phyloP scores from a whole-genome alignment of 2,113 vertebrate genomes.

The Laterallus jamaicensis region DNA sequence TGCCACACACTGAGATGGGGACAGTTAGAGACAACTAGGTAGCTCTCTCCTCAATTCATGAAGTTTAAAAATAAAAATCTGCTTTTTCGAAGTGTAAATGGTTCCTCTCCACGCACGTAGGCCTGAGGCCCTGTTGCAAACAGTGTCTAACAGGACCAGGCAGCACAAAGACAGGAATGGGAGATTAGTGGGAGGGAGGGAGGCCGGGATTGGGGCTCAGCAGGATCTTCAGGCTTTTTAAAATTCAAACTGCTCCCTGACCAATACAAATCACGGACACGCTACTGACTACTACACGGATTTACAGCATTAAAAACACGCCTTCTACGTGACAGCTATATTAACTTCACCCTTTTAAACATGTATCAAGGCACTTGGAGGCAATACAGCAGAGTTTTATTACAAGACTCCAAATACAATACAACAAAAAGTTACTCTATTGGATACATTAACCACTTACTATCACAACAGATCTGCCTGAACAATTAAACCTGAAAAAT shows the following conservation, averaged over 20 bases:
- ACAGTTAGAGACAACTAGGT: constrained; percentile 22
- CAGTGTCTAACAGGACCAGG: constrained; percentile 80
- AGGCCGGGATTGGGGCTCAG: constrained; percentile 80
- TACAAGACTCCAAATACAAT: constrained; percentile 4
- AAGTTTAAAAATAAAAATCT: constrained; percentile 52
- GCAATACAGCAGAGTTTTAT: not conserved
- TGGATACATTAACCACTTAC: constrained; percentile 16
- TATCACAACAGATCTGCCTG: not conserved
- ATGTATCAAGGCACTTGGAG: constrained; percentile 9
- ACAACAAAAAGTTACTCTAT: constrained; percentile 59
- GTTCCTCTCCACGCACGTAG: constrained; percentile 48
- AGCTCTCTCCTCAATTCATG: constrained; percentile 30
- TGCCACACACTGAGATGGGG: not conserved
- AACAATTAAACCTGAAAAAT: constrained; percentile 12
- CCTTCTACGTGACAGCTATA: constrained; percentile 80
- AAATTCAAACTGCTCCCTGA: constrained; percentile 84
- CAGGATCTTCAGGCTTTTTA: constrained; percentile 83
- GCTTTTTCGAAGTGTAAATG: constrained; percentile 53
- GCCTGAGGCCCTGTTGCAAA: constrained; percentile 76
- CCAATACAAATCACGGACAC: constrained; percentile 81
- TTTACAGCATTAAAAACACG: constrained; percentile 81
- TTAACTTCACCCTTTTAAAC: constrained; percentile 77
- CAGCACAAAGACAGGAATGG: constrained; percentile 86
- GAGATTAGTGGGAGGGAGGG: constrained; percentile 82
- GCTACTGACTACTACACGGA: constrained; percentile 79